Base-by-base conservation (phyloP, 2,113 vertebrate genomes). In the Cynoglossus semilaevis region DNA sequence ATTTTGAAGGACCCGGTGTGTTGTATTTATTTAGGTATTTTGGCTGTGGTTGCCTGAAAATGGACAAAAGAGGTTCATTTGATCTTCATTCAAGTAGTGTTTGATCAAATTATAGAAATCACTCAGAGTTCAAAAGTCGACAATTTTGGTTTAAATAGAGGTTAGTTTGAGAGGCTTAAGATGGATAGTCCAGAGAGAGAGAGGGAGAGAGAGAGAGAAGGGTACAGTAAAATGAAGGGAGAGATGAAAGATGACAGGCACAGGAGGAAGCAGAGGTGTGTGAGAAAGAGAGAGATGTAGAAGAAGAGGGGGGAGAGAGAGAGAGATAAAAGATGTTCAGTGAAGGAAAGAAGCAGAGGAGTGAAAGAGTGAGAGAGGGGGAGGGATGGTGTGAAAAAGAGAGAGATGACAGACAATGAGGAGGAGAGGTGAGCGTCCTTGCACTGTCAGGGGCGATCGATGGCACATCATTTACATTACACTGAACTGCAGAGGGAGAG, bases 401-500 rank as follows among this genome's bases (percentile, higher is more conserved):
- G 67, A 70, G 77, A 80, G 75, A 82, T 86, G 78, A 82, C 78
- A 83, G 75, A 29, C 22, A 2, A 29, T 4, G 22, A 29, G 72
- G 70, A 77, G 80, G 42, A 74, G 83, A 85, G 85, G 85, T 83
- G 87, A 87, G 85, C 79, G 85, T 88, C 87, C 87, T 88, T 88
- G 87, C 87, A 80, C 87, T 84, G 87, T 88, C 87, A 88, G 87
- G 76, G 87, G 77, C 83, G 85, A 88, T 88, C 87, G 81, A 88
- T 88, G 87, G 85, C 78, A 87, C 87, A 87, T 88, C 85, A 88
- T 88, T 88, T 88, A 88, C 86, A 88, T 88, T 83, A 85, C 85
- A 87, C 81, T 84, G 85, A 85, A 85, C 85, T 81, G 81, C 67
- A 72, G 67, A 59, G 79, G 60, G 85, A 46, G 70, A 61, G 68